A percentile compares a stretch with the other conserved stretches of the same genome.
These are phyloP conservation scores for Microdon myrmicae DNA, from an alignment of 2,888 invertebrate genomes.

Conservation along the genomic window DNA sequence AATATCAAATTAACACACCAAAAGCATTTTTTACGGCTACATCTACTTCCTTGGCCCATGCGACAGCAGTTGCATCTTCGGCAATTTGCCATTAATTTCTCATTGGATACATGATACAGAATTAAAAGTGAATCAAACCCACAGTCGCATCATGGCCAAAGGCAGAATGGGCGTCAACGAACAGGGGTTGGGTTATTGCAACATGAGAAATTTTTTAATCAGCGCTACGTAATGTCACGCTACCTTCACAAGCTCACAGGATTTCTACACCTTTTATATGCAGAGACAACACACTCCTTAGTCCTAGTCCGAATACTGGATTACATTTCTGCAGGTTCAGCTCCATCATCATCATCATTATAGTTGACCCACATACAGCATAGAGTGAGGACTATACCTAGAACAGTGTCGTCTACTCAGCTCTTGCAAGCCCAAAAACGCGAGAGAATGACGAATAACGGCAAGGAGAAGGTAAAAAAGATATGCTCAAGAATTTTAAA, in stretches of 20 bases:
- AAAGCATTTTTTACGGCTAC: constrained; percentile 9
- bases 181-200: constrained; percentile 43
- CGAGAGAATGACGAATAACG: constrained; percentile 26
- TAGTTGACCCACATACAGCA: constrained; percentile 24
- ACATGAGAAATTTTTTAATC: constrained; percentile 49
- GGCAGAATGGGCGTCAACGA: constrained; percentile 15
- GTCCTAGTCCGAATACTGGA: constrained; percentile 27
- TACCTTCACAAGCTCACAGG: constrained; percentile 46
- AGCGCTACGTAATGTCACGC: constrained; percentile 49
- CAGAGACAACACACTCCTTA: constrained; percentile 28
- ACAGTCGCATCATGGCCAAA: constrained; percentile 20
- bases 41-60: background rate
- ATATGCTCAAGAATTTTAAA: constrained; percentile 28
- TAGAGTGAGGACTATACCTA: background rate
- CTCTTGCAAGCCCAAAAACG: constrained; percentile 16
- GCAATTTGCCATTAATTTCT: constrained; percentile 31
- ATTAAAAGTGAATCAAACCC: constrained; percentile 23
- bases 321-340: constrained; percentile 47
- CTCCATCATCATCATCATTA: constrained; percentile 38
- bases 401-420: constrained; percentile 25
- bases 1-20: constrained; percentile 22
- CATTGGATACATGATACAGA: constrained; percentile 12
- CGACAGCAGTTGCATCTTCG: constrained; percentile 28
- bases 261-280: constrained; percentile 45
- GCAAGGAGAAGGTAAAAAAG: constrained; percentile 4